These are phyloP conservation scores for Orius insidiosus DNA, from an alignment of 1,140 invertebrate genomes.

Conservation along the genomic window DNA sequence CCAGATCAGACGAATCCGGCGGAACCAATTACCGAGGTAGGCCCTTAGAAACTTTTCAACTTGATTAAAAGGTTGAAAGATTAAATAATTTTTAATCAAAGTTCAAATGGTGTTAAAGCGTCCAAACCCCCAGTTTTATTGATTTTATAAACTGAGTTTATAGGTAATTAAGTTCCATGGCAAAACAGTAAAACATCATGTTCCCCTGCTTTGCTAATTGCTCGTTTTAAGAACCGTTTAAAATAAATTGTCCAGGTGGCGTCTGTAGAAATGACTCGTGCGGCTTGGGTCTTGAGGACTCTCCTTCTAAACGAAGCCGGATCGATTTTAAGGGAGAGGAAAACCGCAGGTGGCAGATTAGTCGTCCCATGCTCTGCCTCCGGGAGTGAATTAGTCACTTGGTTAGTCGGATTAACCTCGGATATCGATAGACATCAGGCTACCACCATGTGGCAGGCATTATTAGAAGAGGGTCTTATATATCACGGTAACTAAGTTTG, in stretches of 20 bases:
- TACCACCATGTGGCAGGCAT: slow-evolving; percentile 64
- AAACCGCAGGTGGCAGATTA: slow-evolving; percentile 32
- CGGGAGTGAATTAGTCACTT: slow-evolving; percentile 58
- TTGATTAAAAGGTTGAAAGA: too few relatives aligned
- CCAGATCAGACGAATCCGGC: slow-evolving; percentile 41
- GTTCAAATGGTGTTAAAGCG: too few relatives aligned
- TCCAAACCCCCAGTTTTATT: too few relatives aligned
- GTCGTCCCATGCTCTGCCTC: slow-evolving; percentile 38
- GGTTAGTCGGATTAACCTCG: slow-evolving; percentile 41
- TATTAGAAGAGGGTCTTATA: slow-evolving; percentile 67
- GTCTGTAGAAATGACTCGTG: slow-evolving; percentile 41
- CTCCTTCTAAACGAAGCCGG: slow-evolving; percentile 40
- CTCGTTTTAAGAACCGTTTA: too few relatives aligned
- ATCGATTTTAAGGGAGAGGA: slow-evolving; percentile 41
- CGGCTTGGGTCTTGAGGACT: slow-evolving; percentile 50
- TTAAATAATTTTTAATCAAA: too few relatives aligned
- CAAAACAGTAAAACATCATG: too few relatives aligned
- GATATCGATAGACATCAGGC: slow-evolving; percentile 48
- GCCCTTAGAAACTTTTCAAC: background rate
- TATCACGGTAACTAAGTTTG: slow-evolving; percentile 43
- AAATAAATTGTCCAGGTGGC: slow-evolving; percentile 35
- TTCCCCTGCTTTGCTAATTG: too few relatives aligned
- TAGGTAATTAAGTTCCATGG: background rate
- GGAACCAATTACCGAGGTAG: slow-evolving; percentile 39
- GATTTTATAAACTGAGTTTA: background rate